A percentile compares a stretch with the other conserved stretches of the same genome.
phyloP scores from a whole-genome alignment of 2,888 invertebrate genomes.

The Strigamia crassipes region DNA sequence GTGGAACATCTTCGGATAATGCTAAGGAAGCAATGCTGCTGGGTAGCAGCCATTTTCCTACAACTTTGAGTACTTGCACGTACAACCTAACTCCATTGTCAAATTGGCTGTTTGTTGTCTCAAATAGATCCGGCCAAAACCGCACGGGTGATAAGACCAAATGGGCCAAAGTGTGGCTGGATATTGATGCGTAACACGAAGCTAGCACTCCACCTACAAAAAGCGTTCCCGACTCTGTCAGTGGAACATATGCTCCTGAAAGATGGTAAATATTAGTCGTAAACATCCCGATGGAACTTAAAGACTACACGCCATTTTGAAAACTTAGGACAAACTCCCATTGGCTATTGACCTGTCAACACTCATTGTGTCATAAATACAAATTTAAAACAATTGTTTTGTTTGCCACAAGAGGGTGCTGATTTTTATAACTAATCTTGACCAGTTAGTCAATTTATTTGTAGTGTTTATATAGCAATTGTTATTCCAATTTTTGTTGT shows the following conservation, averaged over 20 bases:
- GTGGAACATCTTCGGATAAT: neutral
- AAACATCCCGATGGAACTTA: too few relatives aligned
- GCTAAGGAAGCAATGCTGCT: neutral
- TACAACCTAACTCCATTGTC: neutral
- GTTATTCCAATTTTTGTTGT: too few relatives aligned
- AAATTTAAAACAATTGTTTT: too few relatives aligned
- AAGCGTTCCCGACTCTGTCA: constrained; percentile 53
- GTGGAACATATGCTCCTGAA: constrained; percentile 53
- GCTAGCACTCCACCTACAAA: constrained; percentile 52
- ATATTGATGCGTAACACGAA: constrained; percentile 53
- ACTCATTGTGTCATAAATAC: too few relatives aligned
- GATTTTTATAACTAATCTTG: too few relatives aligned
- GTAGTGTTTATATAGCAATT: too few relatives aligned
- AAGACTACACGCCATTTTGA: too few relatives aligned
- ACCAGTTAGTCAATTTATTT: too few relatives aligned
- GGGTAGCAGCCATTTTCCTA: neutral
- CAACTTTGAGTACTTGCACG: neutral
- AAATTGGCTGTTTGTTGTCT: constrained; percentile 4
- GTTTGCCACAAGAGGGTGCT: too few relatives aligned
- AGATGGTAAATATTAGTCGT: neutral
- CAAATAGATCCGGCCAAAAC: constrained; percentile 41
- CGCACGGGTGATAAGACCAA: constrained; percentile 50
- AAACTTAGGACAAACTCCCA: too few relatives aligned
- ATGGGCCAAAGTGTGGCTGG: constrained; percentile 51
- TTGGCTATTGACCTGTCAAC: too few relatives aligned